phyloP scores from a whole-genome alignment of 2,113 vertebrate species.

The Neolamprologus devosi region DNA sequence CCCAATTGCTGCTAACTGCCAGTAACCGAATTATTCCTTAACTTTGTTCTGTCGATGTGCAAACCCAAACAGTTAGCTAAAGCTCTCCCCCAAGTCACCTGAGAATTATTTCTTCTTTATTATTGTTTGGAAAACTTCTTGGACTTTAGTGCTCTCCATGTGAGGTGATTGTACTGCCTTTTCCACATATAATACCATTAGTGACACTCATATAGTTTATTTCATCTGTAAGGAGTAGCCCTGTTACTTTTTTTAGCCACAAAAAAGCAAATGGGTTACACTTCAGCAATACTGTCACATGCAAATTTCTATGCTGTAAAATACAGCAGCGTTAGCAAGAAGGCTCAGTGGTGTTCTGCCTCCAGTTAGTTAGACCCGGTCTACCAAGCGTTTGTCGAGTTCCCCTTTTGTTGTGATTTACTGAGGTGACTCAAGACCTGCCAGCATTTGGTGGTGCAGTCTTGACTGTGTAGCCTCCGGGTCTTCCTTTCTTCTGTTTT shows the following conservation, averaged over 20 bases:
- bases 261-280: background rate
- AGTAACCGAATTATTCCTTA: background rate
- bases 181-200: background rate
- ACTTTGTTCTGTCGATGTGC: background rate
- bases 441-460: background rate
- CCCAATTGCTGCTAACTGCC: background rate
- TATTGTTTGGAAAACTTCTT: background rate
- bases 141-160: background rate
- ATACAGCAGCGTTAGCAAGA: background rate
- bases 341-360: background rate
- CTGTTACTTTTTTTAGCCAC: background rate
- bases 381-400: background rate
- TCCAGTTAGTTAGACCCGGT: background rate
- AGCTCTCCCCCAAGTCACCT: background rate
- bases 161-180: rapidly evolving
- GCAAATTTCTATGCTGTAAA: background rate
- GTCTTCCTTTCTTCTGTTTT: background rate
- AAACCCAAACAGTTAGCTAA: background rate
- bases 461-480: background rate
- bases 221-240: background rate
- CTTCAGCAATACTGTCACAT: background rate
- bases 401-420: background rate
- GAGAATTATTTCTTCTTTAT: background rate
- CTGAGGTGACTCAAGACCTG: background rate
- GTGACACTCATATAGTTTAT: background rate